These are phyloP conservation scores for Hypsopygia costalis DNA, from an alignment of 2,888 invertebrate genomes.

Conservation along the genomic window DNA sequence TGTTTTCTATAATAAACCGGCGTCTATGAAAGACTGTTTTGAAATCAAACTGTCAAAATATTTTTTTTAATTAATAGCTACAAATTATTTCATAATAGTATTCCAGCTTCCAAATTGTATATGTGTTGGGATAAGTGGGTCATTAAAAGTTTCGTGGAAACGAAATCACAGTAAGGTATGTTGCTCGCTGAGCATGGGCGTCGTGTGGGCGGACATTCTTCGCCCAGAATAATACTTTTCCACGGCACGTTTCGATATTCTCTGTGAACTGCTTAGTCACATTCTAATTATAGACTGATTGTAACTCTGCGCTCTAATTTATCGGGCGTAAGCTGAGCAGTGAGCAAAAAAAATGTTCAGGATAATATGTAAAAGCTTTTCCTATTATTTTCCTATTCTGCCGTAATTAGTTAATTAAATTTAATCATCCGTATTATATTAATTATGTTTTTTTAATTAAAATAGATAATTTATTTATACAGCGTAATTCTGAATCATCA, in stretches of 20 bases:
- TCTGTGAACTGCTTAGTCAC: constrained; percentile 61
- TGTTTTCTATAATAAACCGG: too few relatives aligned
- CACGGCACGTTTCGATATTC: constrained; percentile 56
- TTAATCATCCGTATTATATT: too few relatives aligned
- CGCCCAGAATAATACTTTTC: constrained; percentile 63
- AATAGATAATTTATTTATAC: too few relatives aligned
- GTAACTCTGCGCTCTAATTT: constrained; percentile 60
- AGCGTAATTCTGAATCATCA: too few relatives aligned
- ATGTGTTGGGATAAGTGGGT: too few relatives aligned
- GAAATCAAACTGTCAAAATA: too few relatives aligned
- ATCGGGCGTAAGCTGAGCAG: constrained; percentile 20
- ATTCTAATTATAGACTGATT: constrained; percentile 62
- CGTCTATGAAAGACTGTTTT: too few relatives aligned
- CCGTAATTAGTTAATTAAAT: too few relatives aligned
- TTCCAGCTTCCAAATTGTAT: too few relatives aligned
- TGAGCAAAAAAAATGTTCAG: background rate
- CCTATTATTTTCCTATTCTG: too few relatives aligned
- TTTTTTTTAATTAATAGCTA: background rate
- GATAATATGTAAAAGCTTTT: too few relatives aligned
- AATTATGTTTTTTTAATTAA: too few relatives aligned
- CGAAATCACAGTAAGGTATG: constrained; percentile 22
- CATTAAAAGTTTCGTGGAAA: constrained; percentile 24
- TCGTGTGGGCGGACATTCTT: constrained; percentile 61
- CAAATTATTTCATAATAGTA: background rate
- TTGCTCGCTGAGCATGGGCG: constrained; percentile 22